Conservation (phyloP, 30 jellyfish, hydroid and myxozoan genomes). For the Chrysaora quinquecirrha region DNA sequence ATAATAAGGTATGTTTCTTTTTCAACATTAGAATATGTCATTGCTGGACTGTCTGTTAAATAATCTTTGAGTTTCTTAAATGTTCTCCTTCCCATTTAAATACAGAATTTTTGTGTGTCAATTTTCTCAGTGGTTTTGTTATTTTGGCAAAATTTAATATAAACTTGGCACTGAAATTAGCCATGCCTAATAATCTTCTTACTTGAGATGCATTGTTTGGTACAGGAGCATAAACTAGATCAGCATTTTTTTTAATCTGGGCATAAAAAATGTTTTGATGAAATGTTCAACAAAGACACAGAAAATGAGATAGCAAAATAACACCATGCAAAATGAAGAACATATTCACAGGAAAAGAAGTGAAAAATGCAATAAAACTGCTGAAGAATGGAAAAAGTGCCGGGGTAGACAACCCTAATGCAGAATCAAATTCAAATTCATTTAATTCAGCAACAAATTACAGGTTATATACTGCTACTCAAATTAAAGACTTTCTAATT, state of each 20-base stretch:
- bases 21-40: constrained; percentile 57
- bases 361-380: too few species aligned
- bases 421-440: too few species aligned
- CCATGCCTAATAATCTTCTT: constrained; percentile 18
- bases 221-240: constrained; percentile 30
- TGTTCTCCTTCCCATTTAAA: constrained; percentile 48
- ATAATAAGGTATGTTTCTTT: constrained; percentile 19
- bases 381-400: too few species aligned
- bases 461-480: too few species aligned
- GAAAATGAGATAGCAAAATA: too few species aligned
- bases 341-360: too few species aligned
- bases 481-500: too few species aligned
- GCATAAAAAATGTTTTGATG: too few species aligned
- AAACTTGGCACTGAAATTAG: constrained; percentile 12
- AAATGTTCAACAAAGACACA: too few species aligned
- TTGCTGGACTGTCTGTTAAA: constrained; percentile 23
- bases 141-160: constrained; percentile 2
- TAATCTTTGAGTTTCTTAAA: constrained; percentile 37
- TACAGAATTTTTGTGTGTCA: constrained; percentile 30
- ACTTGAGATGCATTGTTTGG: constrained; percentile 47
- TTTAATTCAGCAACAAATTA: too few species aligned
- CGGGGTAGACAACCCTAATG: too few species aligned
- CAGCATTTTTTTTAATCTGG: neutral
- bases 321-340: too few species aligned
- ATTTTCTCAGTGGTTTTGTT: constrained; percentile 17